Conservation (phyloP, 2,888 invertebrate genomes). For the Cordylochernes scorpioides region DNA sequence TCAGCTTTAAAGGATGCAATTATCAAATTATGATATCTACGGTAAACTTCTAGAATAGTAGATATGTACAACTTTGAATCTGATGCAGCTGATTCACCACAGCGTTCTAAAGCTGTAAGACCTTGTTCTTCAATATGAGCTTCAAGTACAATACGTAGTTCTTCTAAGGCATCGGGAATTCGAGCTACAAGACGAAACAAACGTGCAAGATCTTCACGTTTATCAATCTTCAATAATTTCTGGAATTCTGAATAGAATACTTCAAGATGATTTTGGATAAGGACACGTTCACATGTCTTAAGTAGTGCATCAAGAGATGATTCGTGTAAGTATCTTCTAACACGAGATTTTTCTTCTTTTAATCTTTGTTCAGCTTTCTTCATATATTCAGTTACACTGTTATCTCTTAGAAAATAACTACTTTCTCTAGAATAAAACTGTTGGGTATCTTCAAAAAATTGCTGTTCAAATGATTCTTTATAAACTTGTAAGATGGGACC, state of each 20-base stretch:
- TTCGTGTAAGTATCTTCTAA: constrained; percentile 77
- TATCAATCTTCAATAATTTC: constrained; percentile 70
- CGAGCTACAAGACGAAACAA: constrained; percentile 84
- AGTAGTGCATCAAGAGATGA: constrained; percentile 65
- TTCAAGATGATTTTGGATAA: constrained; percentile 86
- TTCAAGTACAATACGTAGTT: constrained; percentile 61
- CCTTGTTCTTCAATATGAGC: constrained; percentile 67
- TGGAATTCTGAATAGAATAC: constrained; percentile 77
- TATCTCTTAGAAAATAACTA: constrained; percentile 67
- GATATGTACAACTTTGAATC: constrained; percentile 93
- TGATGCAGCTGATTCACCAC: constrained; percentile 65
- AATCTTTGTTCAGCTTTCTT: constrained; percentile 87
- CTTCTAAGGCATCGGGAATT: constrained; percentile 68
- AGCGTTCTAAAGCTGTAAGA: constrained; percentile 69
- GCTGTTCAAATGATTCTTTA: constrained; percentile 69
- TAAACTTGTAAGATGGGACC: constrained; percentile 55
- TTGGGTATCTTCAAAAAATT: constrained; percentile 82
- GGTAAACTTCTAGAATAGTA: constrained; percentile 84
- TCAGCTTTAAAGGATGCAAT: constrained; percentile 83
- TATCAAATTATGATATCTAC: constrained; percentile 85
- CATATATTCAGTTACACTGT: constrained; percentile 95
- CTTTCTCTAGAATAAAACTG: constrained; percentile 82
- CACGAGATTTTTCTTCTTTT: constrained; percentile 71
- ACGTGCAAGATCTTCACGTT: constrained; percentile 77
- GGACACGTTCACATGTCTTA: constrained; percentile 71